phyloP scores from a whole-genome alignment of 64 coral and sea anemone species.

The Hydrozoanthus tunicans region DNA sequence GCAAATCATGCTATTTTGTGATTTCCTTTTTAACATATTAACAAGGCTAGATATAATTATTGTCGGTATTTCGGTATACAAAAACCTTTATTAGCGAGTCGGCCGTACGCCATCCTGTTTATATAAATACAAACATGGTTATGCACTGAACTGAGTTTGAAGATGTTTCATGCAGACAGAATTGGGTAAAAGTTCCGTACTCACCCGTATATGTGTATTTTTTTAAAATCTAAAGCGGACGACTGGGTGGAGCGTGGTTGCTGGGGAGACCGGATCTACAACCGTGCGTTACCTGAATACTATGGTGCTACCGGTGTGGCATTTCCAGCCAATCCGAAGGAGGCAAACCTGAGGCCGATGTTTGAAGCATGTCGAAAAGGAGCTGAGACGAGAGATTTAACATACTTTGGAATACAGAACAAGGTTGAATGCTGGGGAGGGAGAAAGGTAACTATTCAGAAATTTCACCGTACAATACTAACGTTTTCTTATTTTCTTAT shows the following conservation, averaged over 20 bases:
- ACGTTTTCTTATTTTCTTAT: background rate
- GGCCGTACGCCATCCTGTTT: too few species aligned
- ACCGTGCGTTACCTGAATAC: conserved; percentile 9
- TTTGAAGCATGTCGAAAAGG: conserved; percentile 42
- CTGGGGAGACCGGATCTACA: background rate
- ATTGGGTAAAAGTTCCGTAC: too few species aligned
- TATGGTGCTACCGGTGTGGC: background rate
- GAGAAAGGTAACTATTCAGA: background rate
- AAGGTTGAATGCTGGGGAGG: conserved; percentile 29
- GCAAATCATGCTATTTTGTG: too few species aligned
- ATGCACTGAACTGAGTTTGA: too few species aligned
- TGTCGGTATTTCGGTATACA: too few species aligned
- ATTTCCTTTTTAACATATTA: too few species aligned
- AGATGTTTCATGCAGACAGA: too few species aligned
- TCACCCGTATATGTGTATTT: background rate
- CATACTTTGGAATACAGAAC: conserved; percentile 51
- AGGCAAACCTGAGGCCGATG: conserved; percentile 6
- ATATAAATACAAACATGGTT: too few species aligned
- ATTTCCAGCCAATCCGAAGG: background rate
- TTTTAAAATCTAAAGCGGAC: background rate
- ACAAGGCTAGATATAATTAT: too few species aligned
- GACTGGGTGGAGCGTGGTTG: conserved; percentile 29
- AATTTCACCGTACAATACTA: background rate
- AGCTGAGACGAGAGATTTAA: conserved; percentile 29
- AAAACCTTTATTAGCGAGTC: too few species aligned